Evolutionary conservation across 2,113 vertebrate genomes (phyloP).

Genomic region (Haliaeetus leucogaster): DNA sequence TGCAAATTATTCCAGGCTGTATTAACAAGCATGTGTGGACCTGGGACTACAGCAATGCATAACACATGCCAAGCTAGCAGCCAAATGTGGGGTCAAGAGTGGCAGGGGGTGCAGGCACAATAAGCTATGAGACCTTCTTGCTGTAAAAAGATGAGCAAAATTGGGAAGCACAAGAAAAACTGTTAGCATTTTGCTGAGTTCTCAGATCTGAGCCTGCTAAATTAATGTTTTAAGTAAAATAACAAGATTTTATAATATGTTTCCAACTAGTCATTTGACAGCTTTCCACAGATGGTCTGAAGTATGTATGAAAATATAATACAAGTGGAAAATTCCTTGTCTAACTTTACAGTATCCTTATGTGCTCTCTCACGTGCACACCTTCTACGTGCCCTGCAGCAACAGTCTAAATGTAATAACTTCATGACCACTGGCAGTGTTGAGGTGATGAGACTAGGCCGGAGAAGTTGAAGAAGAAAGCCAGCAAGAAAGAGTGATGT

Average conservation of each 20-base stretch:
- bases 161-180: background rate
- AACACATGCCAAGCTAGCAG: background rate
- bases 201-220: background rate
- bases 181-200: background rate
- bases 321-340: background rate
- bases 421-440: background rate
- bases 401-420: background rate
- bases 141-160: background rate
- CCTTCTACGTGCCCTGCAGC: background rate
- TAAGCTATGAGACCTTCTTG: background rate
- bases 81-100: background rate
- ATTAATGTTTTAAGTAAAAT: constrained; percentile 31
- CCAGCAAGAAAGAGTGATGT: background rate
- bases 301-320: constrained; percentile 5
- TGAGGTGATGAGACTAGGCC: background rate
- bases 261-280: constrained; percentile 40
- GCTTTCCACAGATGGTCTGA: constrained; percentile 31
- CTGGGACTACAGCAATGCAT: background rate
- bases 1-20: background rate
- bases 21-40: background rate
- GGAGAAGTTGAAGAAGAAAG: background rate
- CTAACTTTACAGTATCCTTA: background rate
- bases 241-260: constrained; percentile 3
- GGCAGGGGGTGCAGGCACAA: background rate
- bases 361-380: background rate